A percentile compares a stretch with the other conserved stretches of the same genome.
These are phyloP conservation scores for Pocillopora verrucosa DNA, from an alignment of 64 coral and sea anemone species.

Conservation along the genomic window DNA sequence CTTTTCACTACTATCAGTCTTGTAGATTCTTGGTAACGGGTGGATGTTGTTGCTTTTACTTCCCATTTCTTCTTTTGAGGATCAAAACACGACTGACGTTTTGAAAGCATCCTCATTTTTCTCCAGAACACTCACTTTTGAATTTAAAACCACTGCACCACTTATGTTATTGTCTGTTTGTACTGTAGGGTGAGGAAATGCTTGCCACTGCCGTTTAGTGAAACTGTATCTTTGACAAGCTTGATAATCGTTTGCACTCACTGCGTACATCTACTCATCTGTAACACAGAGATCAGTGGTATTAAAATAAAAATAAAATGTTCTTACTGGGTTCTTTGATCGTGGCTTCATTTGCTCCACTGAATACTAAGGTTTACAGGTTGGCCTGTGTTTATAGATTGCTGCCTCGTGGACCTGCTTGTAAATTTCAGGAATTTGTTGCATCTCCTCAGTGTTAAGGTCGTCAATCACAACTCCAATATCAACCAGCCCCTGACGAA, in stretches of 20 bases:
- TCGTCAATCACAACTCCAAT: constrained; percentile 8
- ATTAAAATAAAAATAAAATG: no score
- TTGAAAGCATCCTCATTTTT: not conserved
- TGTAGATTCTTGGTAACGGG: no score
- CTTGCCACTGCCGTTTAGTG: not conserved
- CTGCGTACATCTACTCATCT: not conserved
- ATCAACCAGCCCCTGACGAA: constrained; percentile 32
- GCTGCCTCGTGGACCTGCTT: not conserved
- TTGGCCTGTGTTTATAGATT: not conserved
- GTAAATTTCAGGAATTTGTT: not conserved
- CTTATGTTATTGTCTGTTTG: not conserved
- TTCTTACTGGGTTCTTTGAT: not conserved
- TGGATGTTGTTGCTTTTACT: not conserved
- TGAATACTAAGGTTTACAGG: not conserved
- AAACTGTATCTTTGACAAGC: not conserved
- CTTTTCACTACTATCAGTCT: not conserved
- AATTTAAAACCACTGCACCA: not conserved
- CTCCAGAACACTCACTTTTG: constrained; percentile 22
- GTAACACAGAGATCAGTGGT: not conserved
- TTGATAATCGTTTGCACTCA: no score
- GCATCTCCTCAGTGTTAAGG: constrained; percentile 10
- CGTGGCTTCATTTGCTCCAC: not conserved
- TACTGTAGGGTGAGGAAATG: not conserved
- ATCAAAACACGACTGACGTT: not conserved
- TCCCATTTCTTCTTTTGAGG: not conserved